Base-by-base conservation (phyloP, 2,797 vertebrate genomes). In the Dermochelys coriacea region DNA sequence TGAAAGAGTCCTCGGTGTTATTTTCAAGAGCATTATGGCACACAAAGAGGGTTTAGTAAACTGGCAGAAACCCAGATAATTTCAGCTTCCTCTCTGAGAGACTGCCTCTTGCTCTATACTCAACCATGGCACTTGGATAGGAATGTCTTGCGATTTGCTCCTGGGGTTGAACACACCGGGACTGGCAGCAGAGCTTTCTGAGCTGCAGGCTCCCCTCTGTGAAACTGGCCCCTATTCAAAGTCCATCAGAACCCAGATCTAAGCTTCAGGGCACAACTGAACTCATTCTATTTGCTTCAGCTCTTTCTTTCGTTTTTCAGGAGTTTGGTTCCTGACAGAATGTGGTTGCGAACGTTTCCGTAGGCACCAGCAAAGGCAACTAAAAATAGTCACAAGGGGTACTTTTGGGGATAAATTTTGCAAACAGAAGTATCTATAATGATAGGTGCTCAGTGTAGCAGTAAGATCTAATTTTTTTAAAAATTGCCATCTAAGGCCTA, bases 1-100 rank as follows among this genome's bases (percentile, higher is more conserved):
- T 90, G 27, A 98, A 97, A 94, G 5, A 90, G 12, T 8, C 14
- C 59, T 34, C 57, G 27, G 6, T 14, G 37, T 96, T 96, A 97
- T 50, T 91, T 74, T 87, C 88, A 89, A 52, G 18, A 34, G n/a
- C 81, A 49, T 6, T 85, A 49, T 8, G 41, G 47, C 45, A 9
- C 79, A 87, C 12, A 41, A 61, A 37, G 21, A 0, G 5, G 12
- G 64, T 29, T 75, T 91, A 90, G 8, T 10, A 18, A 55, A 71
- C 51, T 49, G 50, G 14, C 25, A 86, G 41, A 87, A 71, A 79
- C 87, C 14, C 27, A 78, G 75, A 84, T 64, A 1, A 31, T 71
- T 55, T 57, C 8, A 3, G 61, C 47, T 54, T 86, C 91, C 59
- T 61, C 41, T 84, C 52, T 64, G 52, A 23, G 90, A 77, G 37